phyloP scores from a whole-genome alignment of 2,113 vertebrate species.

The Scolopax mira region DNA sequence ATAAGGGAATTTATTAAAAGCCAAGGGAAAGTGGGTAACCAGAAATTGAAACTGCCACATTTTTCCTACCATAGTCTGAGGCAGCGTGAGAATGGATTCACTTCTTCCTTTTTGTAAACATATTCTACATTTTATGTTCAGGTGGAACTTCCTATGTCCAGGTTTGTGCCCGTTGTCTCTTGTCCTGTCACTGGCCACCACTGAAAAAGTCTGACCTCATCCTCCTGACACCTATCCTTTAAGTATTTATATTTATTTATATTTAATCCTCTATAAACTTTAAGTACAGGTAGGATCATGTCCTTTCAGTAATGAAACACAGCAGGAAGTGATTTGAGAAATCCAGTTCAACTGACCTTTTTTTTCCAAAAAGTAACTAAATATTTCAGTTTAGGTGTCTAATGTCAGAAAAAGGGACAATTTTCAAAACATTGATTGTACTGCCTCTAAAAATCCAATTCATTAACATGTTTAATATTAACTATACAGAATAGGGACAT shows the following conservation, averaged over 20 bases:
- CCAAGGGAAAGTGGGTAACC: not conserved
- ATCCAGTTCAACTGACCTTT: not conserved
- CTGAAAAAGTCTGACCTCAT: too few species aligned
- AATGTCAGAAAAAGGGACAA: not conserved
- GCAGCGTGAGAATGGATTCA: not conserved
- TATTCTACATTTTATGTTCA: not conserved
- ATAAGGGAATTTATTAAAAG: conserved; percentile 54
- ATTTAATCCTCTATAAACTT: not conserved
- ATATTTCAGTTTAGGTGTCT: not conserved
- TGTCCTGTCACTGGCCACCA: too few species aligned
- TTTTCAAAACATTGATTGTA: not conserved
- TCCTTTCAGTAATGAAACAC: not conserved
- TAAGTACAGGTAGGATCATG: not conserved
- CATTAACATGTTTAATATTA: not conserved
- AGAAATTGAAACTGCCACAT: conserved; percentile 19
- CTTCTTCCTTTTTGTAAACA: not conserved
- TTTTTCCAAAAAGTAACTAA: not conserved
- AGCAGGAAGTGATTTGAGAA: not conserved
- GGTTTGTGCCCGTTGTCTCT: too few species aligned
- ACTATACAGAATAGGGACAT: not conserved
- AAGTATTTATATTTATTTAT: too few species aligned
- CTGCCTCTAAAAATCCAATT: not conserved
- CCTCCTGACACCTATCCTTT: too few species aligned
- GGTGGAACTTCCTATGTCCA: too few species aligned
- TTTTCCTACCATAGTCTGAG: not conserved